A percentile compares a stretch with the other conserved stretches of the same genome.
Conservation (phyloP, 92 coral and sea anemone species). For the Paramuricea clavata region DNA sequence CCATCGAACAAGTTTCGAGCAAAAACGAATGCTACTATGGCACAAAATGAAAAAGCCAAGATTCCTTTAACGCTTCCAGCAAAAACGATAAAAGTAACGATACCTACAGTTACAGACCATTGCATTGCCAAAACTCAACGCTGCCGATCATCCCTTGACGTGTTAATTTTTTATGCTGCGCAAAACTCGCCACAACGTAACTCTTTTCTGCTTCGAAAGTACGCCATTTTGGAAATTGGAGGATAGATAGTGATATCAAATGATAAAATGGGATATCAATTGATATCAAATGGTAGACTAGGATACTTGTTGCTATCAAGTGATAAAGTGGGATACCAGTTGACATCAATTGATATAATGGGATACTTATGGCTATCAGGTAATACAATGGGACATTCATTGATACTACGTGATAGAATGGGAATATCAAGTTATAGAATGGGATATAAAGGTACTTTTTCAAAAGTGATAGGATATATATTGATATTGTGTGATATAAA, state of each 20-base stretch:
- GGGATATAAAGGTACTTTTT: neutral
- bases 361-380: too few species aligned
- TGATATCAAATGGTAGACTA: neutral
- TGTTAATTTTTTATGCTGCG: slow-evolving; percentile 16
- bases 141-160: slow-evolving; percentile 4
- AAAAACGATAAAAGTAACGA: neutral
- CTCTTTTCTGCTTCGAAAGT: neutral
- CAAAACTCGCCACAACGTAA: neutral
- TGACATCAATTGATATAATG: too few species aligned
- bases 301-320: too few species aligned
- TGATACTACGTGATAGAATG: too few species aligned
- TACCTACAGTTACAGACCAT: slow-evolving; percentile 28
- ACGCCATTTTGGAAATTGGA: slow-evolving; percentile 24
- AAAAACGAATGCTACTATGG: slow-evolving; percentile 27
- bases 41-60: slow-evolving; percentile 29
- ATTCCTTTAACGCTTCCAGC: neutral
- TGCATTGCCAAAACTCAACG: slow-evolving; percentile 28
- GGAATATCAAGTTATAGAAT: too few species aligned
- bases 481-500: neutral
- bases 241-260: neutral
- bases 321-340: too few species aligned
- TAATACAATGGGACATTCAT: too few species aligned
- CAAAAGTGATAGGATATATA: too few species aligned
- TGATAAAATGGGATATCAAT: neutral
- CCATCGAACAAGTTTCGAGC: slow-evolving; percentile 11